Base-by-base conservation (phyloP, 2,113 vertebrate species). In the Myiozetetes cayanensis region DNA sequence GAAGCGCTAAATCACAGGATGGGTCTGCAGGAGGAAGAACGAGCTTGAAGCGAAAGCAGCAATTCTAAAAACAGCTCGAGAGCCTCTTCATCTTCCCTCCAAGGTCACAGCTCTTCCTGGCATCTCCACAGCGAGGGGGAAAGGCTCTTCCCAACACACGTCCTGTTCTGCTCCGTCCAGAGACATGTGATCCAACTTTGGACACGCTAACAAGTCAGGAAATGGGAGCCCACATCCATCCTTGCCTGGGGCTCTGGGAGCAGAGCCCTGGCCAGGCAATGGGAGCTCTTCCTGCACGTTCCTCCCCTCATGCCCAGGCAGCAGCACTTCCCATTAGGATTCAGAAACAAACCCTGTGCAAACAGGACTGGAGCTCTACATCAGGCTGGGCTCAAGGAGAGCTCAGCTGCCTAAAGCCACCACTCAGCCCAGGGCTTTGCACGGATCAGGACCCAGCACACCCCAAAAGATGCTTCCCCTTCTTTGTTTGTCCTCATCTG, bases 391-490 rank as follows among this genome's bases (percentile, higher is more conserved):
- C 71, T 62, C 44, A 25, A 27, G 30, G 49, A 83, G 8, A 73
- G 55, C 62, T 43, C 4, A 1, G 39, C 55, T 70, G 21, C 35
- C 23, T 17, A 15, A 72, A 72, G 52, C 31, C 77, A 55, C 31
- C 0, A 2, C 66, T 70, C 41, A 41, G 6, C 13, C 22, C 4
- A 2, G 18, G 46, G n/a, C 49, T 68, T 47, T 0, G 3, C 1
- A 0, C 1, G 31, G 44, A 63, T 1, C 0, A 0, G 30, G n/a
- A 80, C 10, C 8, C 53, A 11, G 8, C 49, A 62, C 14, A 44
- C 4, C 12, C 17, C 20, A 52, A 31, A 67, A 56, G 3, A 25
- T 6, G 30, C 23, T 52, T 41, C 25, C 30, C 63, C 11, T 47
- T 28, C 53, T 47, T 56, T 18, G 16, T 73, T 65, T 4, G 1